A percentile compares a stretch with the other conserved stretches of the same genome.
phyloP scores from a whole-genome alignment of 2,797 vertebrate genomes.

The Psittacula derbiana region DNA sequence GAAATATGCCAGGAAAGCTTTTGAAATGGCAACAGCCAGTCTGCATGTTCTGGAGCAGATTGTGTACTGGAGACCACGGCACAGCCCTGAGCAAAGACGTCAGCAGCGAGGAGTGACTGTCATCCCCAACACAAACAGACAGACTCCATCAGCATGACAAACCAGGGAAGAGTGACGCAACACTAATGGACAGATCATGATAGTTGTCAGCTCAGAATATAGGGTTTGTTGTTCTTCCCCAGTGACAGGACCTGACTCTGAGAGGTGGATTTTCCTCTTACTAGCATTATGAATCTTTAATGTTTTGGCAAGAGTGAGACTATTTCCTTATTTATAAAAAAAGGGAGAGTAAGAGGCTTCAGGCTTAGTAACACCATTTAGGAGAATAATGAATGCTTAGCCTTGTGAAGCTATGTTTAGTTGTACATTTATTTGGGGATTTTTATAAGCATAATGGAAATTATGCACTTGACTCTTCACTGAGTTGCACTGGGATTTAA shows the following conservation, averaged over 20 bases:
- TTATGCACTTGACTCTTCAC: background rate
- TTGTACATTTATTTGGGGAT: background rate
- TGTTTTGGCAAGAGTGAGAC: background rate
- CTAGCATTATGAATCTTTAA: background rate
- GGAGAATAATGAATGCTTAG: background rate
- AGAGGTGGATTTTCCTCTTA: background rate
- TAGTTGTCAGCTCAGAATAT: background rate
- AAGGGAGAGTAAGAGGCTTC: background rate
- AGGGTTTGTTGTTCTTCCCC: background rate
- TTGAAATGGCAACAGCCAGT: background rate
- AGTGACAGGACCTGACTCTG: background rate
- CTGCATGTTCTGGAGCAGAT: background rate
- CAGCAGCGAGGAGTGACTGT: background rate
- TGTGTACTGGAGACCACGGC: background rate
- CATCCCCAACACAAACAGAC: background rate
- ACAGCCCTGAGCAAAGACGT: slow-evolving; percentile 11
- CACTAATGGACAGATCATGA: background rate
- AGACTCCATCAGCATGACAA: background rate
- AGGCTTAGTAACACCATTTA: background rate
- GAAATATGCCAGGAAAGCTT: background rate
- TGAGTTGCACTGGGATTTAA: background rate
- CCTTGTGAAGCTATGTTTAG: background rate
- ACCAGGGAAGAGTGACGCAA: background rate
- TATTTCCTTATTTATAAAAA: background rate
- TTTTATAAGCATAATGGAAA: slow-evolving; percentile 17